A percentile compares a stretch with the other conserved stretches of the same genome.
Conservation (phyloP, 2,888 invertebrate genomes). For the Caenorhabditis sulstoni region DNA sequence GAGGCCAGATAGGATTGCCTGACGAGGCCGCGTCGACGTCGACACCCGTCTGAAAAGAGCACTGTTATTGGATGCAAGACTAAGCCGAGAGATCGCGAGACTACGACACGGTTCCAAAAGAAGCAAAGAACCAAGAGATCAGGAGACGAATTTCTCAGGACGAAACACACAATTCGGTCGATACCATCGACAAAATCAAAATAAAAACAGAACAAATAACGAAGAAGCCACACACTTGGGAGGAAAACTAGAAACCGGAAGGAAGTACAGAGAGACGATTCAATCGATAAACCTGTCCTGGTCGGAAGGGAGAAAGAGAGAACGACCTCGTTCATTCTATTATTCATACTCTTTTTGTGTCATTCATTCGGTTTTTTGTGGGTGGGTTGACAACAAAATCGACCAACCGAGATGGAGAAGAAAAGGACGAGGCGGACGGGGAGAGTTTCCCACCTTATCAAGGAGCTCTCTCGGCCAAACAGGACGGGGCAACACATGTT, state of each 20-base stretch:
- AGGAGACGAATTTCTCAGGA: too few species aligned
- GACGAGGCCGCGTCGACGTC: slow-evolving; percentile 68
- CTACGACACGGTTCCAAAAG: slow-evolving; percentile 12
- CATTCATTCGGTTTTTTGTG: slow-evolving; percentile 25
- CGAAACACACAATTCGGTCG: too few species aligned
- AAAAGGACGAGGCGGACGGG: slow-evolving; percentile 23
- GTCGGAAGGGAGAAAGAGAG: background rate
- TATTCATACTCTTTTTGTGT: slow-evolving; percentile 25
- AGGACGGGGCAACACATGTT: slow-evolving; percentile 14
- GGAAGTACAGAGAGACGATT: slow-evolving; percentile 10
- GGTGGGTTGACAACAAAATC: slow-evolving; percentile 12
- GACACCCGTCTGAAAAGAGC: slow-evolving; percentile 67
- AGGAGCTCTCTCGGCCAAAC: slow-evolving; percentile 13
- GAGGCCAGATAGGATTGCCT: slow-evolving; percentile 71
- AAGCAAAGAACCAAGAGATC: background rate
- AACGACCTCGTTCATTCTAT: slow-evolving; percentile 19
- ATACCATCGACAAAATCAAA: too few species aligned
- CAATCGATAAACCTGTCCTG: slow-evolving; percentile 16
- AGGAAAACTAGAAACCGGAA: background rate
- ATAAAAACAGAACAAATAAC: background rate
- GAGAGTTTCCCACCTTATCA: slow-evolving; percentile 35
- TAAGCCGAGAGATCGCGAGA: background rate
- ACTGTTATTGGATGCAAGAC: slow-evolving; percentile 9
- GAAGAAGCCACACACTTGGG: slow-evolving; percentile 1
- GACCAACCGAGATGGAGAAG: slow-evolving; percentile 14